These are phyloP conservation scores for Pseudomyrmex sp. DNA, from an alignment of 1,140 invertebrate species.

Conservation along the genomic window DNA sequence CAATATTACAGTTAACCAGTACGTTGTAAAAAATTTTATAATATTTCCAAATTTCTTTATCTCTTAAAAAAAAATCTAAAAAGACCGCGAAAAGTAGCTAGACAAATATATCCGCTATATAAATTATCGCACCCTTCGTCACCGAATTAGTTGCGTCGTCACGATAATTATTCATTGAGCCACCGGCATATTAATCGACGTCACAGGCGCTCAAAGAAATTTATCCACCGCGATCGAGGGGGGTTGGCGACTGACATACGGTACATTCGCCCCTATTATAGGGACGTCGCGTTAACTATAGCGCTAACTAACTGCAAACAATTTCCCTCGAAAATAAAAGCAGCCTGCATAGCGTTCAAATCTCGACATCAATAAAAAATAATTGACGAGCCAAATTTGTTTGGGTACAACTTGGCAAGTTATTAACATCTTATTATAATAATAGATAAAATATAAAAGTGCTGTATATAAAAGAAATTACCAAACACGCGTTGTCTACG, in stretches of 20 bases:
- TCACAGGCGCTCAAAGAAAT: conserved; percentile 34
- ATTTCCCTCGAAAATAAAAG: conserved; percentile 47
- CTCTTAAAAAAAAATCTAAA: conserved; percentile 4
- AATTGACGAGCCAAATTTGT: conserved; percentile 3
- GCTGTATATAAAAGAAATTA: no score
- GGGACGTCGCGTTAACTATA: conserved; percentile 48
- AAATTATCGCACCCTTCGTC: conserved; percentile 36
- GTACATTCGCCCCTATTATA: background rate
- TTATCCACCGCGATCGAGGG: conserved; percentile 23
- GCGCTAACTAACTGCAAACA: conserved; percentile 67
- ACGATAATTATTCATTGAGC: conserved; percentile 57
- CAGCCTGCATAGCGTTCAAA: background rate
- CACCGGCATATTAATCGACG: conserved; percentile 12
- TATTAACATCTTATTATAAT: background rate
- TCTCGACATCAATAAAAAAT: conserved; percentile 27
- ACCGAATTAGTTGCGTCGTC: conserved; percentile 12
- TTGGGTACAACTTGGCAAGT: background rate
- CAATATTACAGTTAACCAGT: no score
- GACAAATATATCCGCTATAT: conserved; percentile 15
- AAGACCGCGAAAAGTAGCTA: background rate
- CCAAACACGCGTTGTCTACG: background rate
- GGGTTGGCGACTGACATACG: conserved; percentile 52
- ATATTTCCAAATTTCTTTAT: background rate
- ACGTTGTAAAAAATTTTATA: no score
- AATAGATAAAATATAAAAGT: no score